These are phyloP conservation scores for Numida meleagris DNA, from an alignment of 2,113 vertebrate genomes.

Conservation along the genomic window DNA sequence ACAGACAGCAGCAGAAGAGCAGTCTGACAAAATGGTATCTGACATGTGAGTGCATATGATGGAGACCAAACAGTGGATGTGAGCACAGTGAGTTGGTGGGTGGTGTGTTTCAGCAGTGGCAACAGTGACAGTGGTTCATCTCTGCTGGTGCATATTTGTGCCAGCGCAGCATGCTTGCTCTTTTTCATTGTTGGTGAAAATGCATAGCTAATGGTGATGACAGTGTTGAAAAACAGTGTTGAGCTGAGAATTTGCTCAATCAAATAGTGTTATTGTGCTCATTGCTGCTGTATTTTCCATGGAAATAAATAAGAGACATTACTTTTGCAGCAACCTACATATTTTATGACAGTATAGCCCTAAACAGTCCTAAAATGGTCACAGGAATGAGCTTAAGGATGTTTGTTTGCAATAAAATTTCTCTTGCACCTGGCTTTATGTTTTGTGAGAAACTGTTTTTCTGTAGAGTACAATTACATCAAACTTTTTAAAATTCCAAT, in stretches of 20 bases:
- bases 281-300: not conserved
- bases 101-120: not conserved
- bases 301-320: too few species aligned
- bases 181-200: not conserved
- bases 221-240: not conserved
- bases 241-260: not conserved
- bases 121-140: not conserved
- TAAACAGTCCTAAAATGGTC: constrained; percentile 37
- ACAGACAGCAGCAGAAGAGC: not conserved
- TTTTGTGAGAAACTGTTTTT: constrained; percentile 73
- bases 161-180: not conserved
- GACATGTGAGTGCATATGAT: not conserved
- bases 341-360: constrained; percentile 8
- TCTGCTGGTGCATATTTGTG: not conserved
- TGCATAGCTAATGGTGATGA: not conserved
- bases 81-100: not conserved
- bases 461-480: constrained; percentile 73
- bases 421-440: constrained; percentile 72
- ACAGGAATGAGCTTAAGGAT: constrained; percentile 46
- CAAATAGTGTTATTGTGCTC: not conserved
- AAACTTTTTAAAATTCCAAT: constrained; percentile 12
- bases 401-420: constrained; percentile 71
- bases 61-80: not conserved
- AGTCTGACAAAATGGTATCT: not conserved
- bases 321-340: too few species aligned